A percentile compares a stretch with the other conserved stretches of the same genome.
Evolutionary conservation across 37 sponge, comb jelly and placozoan genomes (phyloP).

Genomic region (Corticium candelabrum): DNA sequence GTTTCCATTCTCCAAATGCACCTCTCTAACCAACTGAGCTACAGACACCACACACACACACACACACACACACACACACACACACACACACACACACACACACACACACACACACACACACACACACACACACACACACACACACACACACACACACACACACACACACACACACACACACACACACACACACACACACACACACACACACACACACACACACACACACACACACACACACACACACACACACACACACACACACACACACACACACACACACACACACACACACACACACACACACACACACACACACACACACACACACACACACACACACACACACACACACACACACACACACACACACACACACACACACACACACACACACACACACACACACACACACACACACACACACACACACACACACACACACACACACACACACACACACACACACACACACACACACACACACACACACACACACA

Average conservation of each 20-base stretch:
- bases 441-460: slow-evolving; percentile 5
- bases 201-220: slow-evolving; percentile 5
- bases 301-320: slow-evolving; percentile 5
- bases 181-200: slow-evolving; percentile 5
- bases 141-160: slow-evolving; percentile 5
- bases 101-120: slow-evolving; percentile 5
- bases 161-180: slow-evolving; percentile 5
- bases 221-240: slow-evolving; percentile 5
- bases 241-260: slow-evolving; percentile 5
- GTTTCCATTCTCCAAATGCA: too few relatives aligned
- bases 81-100: slow-evolving; percentile 5
- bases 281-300: slow-evolving; percentile 5
- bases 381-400: slow-evolving; percentile 5
- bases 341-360: slow-evolving; percentile 5
- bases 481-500: slow-evolving; percentile 5
- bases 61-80: slow-evolving; percentile 5
- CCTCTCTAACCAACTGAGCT: too few relatives aligned
- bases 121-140: slow-evolving; percentile 5
- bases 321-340: slow-evolving; percentile 5
- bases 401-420: slow-evolving; percentile 5
- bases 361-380: slow-evolving; percentile 5
- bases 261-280: slow-evolving; percentile 5
- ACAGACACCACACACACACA: too few relatives aligned
- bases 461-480: slow-evolving; percentile 5
- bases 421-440: slow-evolving; percentile 5